phyloP scores from a whole-genome alignment of 2,888 invertebrate species.

The Clepsis dumicolana region DNA sequence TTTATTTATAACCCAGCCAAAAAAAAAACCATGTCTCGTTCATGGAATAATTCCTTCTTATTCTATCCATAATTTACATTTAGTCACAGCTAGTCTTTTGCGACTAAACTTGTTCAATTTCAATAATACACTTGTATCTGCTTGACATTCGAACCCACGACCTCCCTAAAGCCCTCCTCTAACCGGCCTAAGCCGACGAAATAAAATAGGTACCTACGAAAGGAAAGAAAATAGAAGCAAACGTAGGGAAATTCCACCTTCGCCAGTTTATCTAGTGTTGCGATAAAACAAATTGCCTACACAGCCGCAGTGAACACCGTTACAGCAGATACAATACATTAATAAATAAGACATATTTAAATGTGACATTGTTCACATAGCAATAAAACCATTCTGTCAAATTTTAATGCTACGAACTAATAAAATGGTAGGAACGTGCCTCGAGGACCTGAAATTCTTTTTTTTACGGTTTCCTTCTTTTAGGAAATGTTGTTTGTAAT shows the following conservation, averaged over 20 bases:
- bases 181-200: slow-evolving; percentile 2
- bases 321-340: slow-evolving; percentile 16
- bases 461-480: too few species aligned
- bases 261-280: slow-evolving; percentile 62
- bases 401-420: too few species aligned
- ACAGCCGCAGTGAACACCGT: slow-evolving; percentile 45
- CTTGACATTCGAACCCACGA: slow-evolving; percentile 9
- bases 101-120: background rate
- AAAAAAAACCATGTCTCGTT: too few species aligned
- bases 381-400: too few species aligned
- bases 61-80: background rate
- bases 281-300: slow-evolving; percentile 75
- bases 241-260: slow-evolving; percentile 61
- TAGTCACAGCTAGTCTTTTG: background rate
- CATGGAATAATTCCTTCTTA: background rate
- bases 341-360: background rate
- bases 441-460: too few species aligned
- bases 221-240: slow-evolving; percentile 48
- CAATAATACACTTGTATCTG: slow-evolving; percentile 18
- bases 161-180: slow-evolving; percentile 4
- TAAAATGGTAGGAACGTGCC: too few species aligned
- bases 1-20: too few species aligned
- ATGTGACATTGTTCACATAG: background rate
- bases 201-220: slow-evolving; percentile 21
- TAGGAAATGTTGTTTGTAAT: too few species aligned